These are phyloP conservation scores for Phragmatobia fuliginosa DNA, from an alignment of 2,888 invertebrate genomes.

Conservation along the genomic window DNA sequence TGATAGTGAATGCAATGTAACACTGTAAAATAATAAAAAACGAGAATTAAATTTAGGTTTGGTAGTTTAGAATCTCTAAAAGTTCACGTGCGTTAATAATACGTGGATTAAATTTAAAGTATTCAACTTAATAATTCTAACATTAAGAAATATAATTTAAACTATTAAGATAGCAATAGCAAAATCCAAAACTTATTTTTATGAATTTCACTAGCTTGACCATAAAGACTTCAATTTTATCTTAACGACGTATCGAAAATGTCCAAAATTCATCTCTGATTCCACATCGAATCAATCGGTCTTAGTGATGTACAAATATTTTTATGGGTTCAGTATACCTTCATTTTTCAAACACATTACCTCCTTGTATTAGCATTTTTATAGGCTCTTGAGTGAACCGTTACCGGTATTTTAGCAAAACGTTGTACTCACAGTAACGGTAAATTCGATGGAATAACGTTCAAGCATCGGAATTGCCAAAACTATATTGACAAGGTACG, in stretches of 20 bases:
- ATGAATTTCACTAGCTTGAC: neutral
- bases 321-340: constrained; percentile 4
- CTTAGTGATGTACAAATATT: constrained; percentile 3
- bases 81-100: no score
- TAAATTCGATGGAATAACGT: neutral
- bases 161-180: neutral
- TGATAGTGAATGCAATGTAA: no score
- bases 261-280: neutral
- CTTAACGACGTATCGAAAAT: neutral
- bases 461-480: neutral
- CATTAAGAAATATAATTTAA: neutral
- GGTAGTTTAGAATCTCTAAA: no score
- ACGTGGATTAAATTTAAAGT: neutral
- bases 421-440: neutral
- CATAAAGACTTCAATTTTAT: neutral
- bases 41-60: no score
- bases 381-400: constrained; percentile 13
- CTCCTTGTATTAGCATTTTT: constrained; percentile 12
- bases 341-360: constrained; percentile 13
- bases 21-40: no score
- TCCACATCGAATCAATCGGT: neutral
- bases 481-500: neutral
- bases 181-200: neutral
- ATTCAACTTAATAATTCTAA: neutral
- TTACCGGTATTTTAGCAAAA: constrained; percentile 1